Evolutionary conservation across 2,888 invertebrate genomes (phyloP), one percentile per base, ranked within the genome.

Genomic region (Cancer borealis): DNA sequence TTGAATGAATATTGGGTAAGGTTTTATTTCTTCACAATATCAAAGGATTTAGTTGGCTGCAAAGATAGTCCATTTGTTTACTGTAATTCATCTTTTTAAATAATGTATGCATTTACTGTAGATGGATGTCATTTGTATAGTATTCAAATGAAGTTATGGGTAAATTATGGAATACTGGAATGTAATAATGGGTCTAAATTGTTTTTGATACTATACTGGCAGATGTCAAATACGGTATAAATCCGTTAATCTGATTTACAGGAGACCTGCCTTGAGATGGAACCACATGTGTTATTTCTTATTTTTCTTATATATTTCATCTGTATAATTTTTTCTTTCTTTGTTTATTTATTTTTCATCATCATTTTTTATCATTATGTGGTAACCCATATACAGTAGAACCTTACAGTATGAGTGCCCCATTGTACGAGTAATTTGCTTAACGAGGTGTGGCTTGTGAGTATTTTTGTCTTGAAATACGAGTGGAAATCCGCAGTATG

Each of bases 11-110:
- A 91, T 60, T 17, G 46, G 39, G 45, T 47, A 90, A 73, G 47
- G 6, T 14, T 45, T 46, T 93, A 89, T 46, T 26, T 14, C 73
- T 84, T 79, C n/a, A 84, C 90, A 30, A 84, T 66, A 73, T 47
- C 47, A 73, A 30, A 73, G 5, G 39, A 39, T 84, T 10, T 8
- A 39, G 39, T 84, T 84, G 39, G 39, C 30, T 84, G 30, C 6
- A 84, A 39, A 39, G 39, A 0, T 84, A 39, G 30, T 84, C 30
- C 39, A 39, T 30, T 3, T 84, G 84, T 84, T 39, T 39, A 26
- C 73, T 26, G 73, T 73, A 73, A 73, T 84, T 84, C 14, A 84
- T 84, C 10, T 84, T 39, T 14, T 39, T 14, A 39, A 84, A 84
- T 84, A 30, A 12, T 84, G 30, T 84, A 84, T 84, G 79, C 79